Evolutionary conservation across 2,888 invertebrate species (phyloP).

Genomic region (Rutpela maculata): DNA sequence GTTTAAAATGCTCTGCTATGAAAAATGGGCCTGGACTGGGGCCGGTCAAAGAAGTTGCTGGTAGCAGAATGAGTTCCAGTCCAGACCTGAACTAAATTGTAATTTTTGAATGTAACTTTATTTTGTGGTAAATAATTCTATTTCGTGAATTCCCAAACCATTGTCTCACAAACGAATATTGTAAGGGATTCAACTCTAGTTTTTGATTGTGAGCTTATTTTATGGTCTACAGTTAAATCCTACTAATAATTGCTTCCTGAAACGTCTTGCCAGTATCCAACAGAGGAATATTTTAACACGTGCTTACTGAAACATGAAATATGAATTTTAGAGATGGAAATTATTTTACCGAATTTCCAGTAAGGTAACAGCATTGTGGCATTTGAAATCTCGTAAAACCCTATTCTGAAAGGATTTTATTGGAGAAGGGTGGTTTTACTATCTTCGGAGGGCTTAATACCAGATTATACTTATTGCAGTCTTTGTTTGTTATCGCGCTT

Average conservation of each 20-base stretch:
- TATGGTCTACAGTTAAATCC: background rate
- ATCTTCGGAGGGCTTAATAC: background rate
- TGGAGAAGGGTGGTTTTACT: background rate
- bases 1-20: no score
- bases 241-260: constrained; percentile 9
- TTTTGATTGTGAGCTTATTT: no score
- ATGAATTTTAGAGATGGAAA: constrained; percentile 7
- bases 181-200: no score
- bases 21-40: no score
- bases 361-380: background rate
- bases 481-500: background rate
- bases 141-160: no score
- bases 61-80: no score
- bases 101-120: no score
- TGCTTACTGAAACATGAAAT: constrained; percentile 8
- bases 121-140: no score
- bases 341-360: background rate
- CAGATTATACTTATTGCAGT: constrained; percentile 5
- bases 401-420: constrained; percentile 29
- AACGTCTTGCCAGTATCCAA: background rate
- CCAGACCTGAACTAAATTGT: no score
- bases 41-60: no score
- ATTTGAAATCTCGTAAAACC: constrained; percentile 23
- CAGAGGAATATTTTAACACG: constrained; percentile 12
- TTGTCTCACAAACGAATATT: no score